Conservation (phyloP, 2,797 vertebrate genomes). For the Loris lydekkerianus region DNA sequence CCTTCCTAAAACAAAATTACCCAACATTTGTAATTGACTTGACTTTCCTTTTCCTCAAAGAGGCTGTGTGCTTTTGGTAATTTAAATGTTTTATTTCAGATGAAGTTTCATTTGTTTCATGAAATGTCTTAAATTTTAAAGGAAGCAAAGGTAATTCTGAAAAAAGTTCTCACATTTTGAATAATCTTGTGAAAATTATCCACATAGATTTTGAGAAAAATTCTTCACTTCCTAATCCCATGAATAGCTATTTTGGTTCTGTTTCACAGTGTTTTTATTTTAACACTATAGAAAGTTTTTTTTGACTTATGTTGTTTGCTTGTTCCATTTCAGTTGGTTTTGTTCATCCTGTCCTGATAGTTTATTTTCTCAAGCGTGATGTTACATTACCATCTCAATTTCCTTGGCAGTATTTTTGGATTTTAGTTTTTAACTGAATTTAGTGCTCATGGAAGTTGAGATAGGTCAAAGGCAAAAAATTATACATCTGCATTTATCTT, state of each 20-base stretch:
- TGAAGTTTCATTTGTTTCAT: conserved; percentile 45
- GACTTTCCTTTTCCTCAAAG: conserved; percentile 25
- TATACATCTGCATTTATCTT: background rate
- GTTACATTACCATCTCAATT: conserved; percentile 69
- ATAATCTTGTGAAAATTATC: conserved; percentile 47
- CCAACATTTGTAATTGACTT: background rate
- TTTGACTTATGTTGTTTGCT: conserved; percentile 64
- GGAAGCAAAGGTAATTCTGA: conserved; percentile 56
- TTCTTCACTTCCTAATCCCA: background rate
- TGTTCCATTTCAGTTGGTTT: conserved; percentile 71
- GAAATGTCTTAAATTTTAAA: conserved; percentile 59
- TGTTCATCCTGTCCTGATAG: conserved; percentile 67
- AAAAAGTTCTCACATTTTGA: conserved; percentile 11
- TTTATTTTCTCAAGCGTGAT: conserved; percentile 71
- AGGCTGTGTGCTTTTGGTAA: conserved; percentile 18
- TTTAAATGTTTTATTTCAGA: conserved; percentile 63
- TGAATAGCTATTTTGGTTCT: conserved; percentile 57
- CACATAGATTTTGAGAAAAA: conserved; percentile 17
- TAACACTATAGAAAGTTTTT: conserved; percentile 51
- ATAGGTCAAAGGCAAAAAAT: conserved; percentile 39
- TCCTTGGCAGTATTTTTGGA: conserved; percentile 69
- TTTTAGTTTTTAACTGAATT: conserved; percentile 77
- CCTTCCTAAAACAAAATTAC: conserved; percentile 36
- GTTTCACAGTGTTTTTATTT: conserved; percentile 63
- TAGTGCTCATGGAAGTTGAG: conserved; percentile 56